These are phyloP conservation scores for Bradypus variegatus DNA, from an alignment of 2,797 vertebrate genomes.

Conservation along the genomic window DNA sequence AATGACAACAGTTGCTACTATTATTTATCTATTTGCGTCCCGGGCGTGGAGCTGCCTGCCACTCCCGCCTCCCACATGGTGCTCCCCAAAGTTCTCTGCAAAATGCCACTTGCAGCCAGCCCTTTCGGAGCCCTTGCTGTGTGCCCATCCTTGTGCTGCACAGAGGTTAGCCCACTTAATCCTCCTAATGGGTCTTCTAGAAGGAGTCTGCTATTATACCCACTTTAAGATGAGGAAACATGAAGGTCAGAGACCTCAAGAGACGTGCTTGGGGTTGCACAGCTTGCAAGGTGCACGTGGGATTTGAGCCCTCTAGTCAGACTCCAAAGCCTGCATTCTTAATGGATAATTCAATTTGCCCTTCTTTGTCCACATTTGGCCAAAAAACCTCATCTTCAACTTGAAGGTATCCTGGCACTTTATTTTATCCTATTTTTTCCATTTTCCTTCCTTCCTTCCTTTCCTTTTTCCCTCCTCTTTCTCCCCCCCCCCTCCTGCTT, in stretches of 20 bases:
- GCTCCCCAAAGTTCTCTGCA: not conserved
- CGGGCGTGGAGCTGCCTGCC: not conserved
- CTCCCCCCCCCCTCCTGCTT: too few species aligned
- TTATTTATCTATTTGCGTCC: not conserved
- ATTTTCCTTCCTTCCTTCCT: too few species aligned
- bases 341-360: not conserved
- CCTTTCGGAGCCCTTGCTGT: not conserved
- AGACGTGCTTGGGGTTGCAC: not conserved
- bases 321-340: not conserved
- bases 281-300: not conserved
- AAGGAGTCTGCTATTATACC: not conserved
- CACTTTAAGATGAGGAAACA: not conserved
- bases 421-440: too few species aligned
- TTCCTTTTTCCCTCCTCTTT: too few species aligned
- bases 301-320: not conserved
- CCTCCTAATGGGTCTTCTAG: not conserved
- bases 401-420: not conserved
- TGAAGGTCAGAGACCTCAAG: constrained; percentile 41
- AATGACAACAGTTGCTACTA: not conserved
- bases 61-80: accelerated
- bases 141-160: not conserved
- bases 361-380: not conserved
- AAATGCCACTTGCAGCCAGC: not conserved
- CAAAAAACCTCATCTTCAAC: not conserved
- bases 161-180: not conserved